These are phyloP conservation scores for Hassar affinis DNA, from an alignment of 2,113 vertebrate species.

Conservation along the genomic window DNA sequence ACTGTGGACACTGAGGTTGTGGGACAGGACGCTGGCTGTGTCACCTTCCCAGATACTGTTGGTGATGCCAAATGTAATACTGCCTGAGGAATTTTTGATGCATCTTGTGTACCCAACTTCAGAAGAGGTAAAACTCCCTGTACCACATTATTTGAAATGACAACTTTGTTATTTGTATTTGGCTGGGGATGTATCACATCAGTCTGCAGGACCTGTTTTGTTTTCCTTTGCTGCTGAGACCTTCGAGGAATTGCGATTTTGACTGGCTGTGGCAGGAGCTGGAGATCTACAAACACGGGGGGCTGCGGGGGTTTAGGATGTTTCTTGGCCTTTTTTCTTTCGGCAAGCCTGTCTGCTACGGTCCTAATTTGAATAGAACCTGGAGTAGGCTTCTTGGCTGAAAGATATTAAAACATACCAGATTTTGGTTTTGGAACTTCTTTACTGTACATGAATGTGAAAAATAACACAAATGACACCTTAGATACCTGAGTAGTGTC, in stretches of 20 bases:
- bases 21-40: neutral
- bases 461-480: neutral
- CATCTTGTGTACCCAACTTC: neutral
- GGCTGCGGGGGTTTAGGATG: constrained; percentile 16
- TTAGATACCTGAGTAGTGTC: constrained; percentile 16
- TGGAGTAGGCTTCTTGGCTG: neutral
- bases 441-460: neutral
- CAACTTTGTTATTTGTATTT: constrained; percentile 11
- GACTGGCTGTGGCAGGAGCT: neutral
- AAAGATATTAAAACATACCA: constrained; percentile 6
- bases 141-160: constrained; percentile 12
- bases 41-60: neutral
- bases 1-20: neutral
- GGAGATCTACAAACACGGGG: neutral
- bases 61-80: neutral
- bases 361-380: constrained; percentile 50
- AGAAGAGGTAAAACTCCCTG: constrained; percentile 14
- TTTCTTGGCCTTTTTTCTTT: constrained; percentile 62
- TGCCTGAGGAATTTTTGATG: neutral
- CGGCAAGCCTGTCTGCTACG: constrained; percentile 66
- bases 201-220: neutral
- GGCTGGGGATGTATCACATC: constrained; percentile 61
- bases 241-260: neutral
- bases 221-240: neutral
- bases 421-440: neutral